A percentile compares a stretch with the other conserved stretches of the same genome.
These are phyloP conservation scores for Antidorcas marsupialis DNA, from an alignment of 2,113 vertebrate genomes.

Conservation along the genomic window DNA sequence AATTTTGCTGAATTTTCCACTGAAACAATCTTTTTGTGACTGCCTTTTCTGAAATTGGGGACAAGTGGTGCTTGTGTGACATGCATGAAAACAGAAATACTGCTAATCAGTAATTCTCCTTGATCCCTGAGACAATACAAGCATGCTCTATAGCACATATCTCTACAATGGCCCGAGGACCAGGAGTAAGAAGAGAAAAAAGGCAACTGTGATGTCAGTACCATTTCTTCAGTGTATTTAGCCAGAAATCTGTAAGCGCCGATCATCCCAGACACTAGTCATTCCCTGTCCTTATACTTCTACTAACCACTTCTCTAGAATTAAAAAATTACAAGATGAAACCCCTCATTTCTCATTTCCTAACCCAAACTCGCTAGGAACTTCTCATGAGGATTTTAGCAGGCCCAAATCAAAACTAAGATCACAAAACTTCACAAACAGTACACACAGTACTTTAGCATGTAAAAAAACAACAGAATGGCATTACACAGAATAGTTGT, in stretches of 20 bases:
- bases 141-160: background rate
- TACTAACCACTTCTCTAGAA: background rate
- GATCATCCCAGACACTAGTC: background rate
- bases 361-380: background rate
- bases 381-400: background rate
- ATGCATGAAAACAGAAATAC: background rate
- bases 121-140: background rate
- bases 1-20: background rate
- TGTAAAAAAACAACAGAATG: background rate
- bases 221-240: background rate
- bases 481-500: background rate
- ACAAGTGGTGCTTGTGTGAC: background rate
- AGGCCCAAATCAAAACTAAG: background rate
- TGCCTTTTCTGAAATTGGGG: background rate
- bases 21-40: conserved; percentile 5
- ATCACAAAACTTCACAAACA: background rate
- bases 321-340: background rate
- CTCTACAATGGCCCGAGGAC: background rate
- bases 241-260: background rate
- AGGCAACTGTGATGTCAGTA: background rate
- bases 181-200: background rate
- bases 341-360: background rate
- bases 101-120: background rate
- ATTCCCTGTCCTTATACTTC: background rate
- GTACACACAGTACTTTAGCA: background rate